phyloP scores from a whole-genome alignment of 1,140 invertebrate genomes.

The Orchesella cincta region DNA sequence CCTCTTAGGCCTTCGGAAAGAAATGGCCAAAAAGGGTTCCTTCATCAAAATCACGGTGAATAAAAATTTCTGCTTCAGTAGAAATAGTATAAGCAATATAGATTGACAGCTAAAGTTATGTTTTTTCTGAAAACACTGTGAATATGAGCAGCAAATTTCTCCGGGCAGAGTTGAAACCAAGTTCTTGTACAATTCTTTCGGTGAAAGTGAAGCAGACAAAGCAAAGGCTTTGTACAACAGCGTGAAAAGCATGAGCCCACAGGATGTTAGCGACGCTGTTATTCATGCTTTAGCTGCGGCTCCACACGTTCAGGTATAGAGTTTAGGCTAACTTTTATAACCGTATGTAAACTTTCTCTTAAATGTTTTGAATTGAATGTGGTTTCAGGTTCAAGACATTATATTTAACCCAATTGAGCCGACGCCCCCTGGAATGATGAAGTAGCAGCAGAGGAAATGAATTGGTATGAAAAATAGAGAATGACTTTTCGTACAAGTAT shows the following conservation, averaged over 20 bases:
- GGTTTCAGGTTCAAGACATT: conserved; percentile 1
- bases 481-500: neutral
- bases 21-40: neutral
- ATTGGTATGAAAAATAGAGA: neutral
- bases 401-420: conserved; percentile 12
- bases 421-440: neutral
- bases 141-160: neutral
- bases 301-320: conserved; percentile 9
- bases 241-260: conserved; percentile 1
- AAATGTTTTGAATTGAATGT: no score
- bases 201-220: conserved; percentile 8
- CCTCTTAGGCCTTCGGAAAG: conserved; percentile 12
- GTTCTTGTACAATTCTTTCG: conserved; percentile 20
- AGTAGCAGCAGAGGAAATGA: neutral
- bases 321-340: neutral
- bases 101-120: neutral
- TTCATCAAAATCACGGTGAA: conserved; percentile 14
- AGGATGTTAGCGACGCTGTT: conserved; percentile 18
- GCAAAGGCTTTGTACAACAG: neutral
- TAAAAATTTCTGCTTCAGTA: neutral
- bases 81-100: neutral
- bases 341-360: neutral
- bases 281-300: neutral
- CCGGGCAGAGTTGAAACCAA: conserved; percentile 8
- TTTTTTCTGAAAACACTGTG: no score